Conservation (phyloP, 1,140 invertebrate genomes). For the Drosophila persimilis region DNA sequence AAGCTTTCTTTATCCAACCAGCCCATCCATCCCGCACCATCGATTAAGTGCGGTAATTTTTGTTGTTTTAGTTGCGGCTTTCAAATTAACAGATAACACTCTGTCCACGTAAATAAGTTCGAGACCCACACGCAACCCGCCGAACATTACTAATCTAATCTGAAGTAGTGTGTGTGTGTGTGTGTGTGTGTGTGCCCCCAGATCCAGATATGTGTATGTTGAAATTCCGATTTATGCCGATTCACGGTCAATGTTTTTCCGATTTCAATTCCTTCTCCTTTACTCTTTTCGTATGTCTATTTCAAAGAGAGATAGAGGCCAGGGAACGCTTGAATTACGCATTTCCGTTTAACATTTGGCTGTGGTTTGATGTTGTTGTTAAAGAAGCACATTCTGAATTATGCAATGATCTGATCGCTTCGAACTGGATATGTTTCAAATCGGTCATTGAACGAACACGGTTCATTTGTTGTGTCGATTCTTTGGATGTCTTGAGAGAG, state of each 20-base stretch:
- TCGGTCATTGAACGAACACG: constrained; percentile 63
- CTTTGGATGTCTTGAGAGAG: constrained; percentile 20
- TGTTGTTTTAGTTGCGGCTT: constrained; percentile 29
- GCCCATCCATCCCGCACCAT: neutral
- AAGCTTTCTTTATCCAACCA: constrained; percentile 33
- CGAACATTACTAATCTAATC: constrained; percentile 55
- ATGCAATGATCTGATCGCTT: constrained; percentile 50
- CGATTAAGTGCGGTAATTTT: constrained; percentile 31
- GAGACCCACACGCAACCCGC: neutral
- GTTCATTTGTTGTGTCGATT: constrained; percentile 13
- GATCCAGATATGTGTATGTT: constrained; percentile 9
- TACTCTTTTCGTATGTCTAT: constrained; percentile 15
- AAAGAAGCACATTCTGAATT: constrained; percentile 44
- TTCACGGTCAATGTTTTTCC: constrained; percentile 75
- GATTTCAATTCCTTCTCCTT: constrained; percentile 17
- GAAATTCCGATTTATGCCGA: constrained; percentile 56
- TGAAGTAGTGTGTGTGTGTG: constrained; percentile 6
- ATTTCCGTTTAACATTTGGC: constrained; percentile 52
- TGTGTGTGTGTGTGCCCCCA: neutral
- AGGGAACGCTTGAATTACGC: constrained; percentile 30
- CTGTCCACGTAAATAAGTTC: constrained; percentile 32
- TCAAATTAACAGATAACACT: constrained; percentile 54
- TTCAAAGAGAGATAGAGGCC: neutral
- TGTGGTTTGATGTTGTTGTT: constrained; percentile 9
- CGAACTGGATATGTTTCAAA: constrained; percentile 22